phyloP scores from a whole-genome alignment of 2,113 vertebrate species.

The Toxotes jaculatrix region DNA sequence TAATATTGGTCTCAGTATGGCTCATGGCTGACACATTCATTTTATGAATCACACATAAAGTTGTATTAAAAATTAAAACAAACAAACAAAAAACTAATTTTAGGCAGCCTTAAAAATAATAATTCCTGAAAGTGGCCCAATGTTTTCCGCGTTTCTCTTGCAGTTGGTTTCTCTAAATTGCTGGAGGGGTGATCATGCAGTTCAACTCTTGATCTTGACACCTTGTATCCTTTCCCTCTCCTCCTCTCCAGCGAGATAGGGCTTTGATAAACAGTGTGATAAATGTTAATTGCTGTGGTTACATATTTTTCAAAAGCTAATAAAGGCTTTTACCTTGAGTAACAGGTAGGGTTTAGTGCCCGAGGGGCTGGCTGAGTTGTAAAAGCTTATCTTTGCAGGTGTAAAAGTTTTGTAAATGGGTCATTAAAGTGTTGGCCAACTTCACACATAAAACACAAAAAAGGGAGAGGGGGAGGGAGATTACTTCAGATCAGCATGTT shows the following conservation, averaged over 20 bases:
- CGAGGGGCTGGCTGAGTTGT: conserved; percentile 63
- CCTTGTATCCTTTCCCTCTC: conserved; percentile 24
- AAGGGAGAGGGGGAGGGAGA: conserved; percentile 57
- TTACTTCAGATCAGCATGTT: conserved; percentile 79
- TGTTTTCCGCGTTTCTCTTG: background rate
- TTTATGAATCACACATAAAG: background rate
- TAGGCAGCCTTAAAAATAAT: background rate
- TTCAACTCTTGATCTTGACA: conserved; percentile 67
- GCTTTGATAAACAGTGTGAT: conserved; percentile 75
- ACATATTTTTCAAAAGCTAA: conserved; percentile 75
- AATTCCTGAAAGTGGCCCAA: background rate
- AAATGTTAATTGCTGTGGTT: conserved; percentile 72
- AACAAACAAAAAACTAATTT: background rate
- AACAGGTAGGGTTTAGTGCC: conserved; percentile 61
- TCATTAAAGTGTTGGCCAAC: conserved; percentile 79
- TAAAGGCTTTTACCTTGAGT: conserved; percentile 69
- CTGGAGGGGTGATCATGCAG: conserved; percentile 41
- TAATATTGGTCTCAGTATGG: background rate
- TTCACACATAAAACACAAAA: conserved; percentile 73
- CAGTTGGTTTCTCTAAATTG: conserved; percentile 13
- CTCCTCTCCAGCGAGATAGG: conserved; percentile 43
- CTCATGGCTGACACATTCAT: background rate
- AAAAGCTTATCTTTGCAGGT: conserved; percentile 82
- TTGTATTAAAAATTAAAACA: background rate
- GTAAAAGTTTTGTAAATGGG: conserved; percentile 83